A percentile compares a stretch with the other conserved stretches of the same genome.
Evolutionary conservation across 2,797 vertebrate genomes (phyloP).

Genomic region (Pseudotriccus pelzelni): DNA sequence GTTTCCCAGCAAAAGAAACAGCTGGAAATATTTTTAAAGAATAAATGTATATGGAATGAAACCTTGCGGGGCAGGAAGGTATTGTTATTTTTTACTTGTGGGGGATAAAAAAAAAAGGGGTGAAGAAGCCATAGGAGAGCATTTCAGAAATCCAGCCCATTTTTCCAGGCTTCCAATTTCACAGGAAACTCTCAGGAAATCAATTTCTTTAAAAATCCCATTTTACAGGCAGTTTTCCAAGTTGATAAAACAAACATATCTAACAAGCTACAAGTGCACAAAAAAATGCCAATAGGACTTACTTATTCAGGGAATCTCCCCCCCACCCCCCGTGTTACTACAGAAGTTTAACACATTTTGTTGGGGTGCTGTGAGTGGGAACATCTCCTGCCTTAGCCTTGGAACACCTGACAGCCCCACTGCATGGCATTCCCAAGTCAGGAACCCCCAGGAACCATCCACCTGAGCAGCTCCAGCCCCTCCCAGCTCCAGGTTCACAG

Average conservation of each 20-base stretch:
- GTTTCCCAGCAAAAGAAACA: slow-evolving; percentile 44
- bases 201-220: not conserved
- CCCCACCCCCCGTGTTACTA: accelerated
- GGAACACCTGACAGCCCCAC: not conserved
- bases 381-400: not conserved
- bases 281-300: not conserved
- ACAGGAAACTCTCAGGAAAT: slow-evolving; percentile 76
- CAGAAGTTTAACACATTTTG: not conserved
- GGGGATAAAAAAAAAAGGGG: not conserved
- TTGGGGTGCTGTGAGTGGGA: not conserved
- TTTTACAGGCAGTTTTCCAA: slow-evolving; percentile 12
- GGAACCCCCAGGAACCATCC: not conserved
- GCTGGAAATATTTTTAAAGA: slow-evolving; percentile 56
- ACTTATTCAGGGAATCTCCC: not conserved
- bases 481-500: accelerated
- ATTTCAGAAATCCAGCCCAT: slow-evolving; percentile 57
- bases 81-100: slow-evolving; percentile 14
- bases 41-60: slow-evolving; percentile 37
- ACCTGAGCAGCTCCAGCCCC: not conserved
- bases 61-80: not conserved
- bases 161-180: slow-evolving; percentile 75
- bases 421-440: accelerated
- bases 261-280: not conserved
- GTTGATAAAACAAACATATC: slow-evolving; percentile 28
- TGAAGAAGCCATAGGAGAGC: not conserved